A percentile compares a stretch with the other conserved stretches of the same genome.
Conservation (phyloP, 2,888 invertebrate genomes). For the Matsumyia berberina region DNA sequence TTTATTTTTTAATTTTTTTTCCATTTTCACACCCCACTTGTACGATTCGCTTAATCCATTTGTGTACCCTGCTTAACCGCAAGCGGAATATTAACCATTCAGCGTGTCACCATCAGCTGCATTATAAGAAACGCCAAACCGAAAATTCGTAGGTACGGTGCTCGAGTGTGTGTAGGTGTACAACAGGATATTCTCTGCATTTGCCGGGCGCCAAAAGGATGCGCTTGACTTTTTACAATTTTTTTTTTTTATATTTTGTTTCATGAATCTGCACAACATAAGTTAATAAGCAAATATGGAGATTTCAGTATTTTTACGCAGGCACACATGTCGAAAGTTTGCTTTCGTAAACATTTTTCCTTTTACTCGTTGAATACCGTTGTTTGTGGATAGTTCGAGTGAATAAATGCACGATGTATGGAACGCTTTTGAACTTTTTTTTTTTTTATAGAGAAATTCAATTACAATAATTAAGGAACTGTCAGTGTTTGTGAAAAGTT, state of each 20-base stretch:
- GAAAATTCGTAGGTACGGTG: neutral
- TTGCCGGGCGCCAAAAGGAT: conserved; percentile 18
- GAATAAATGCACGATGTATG: neutral
- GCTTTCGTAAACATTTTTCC: neutral
- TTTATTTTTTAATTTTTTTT: neutral
- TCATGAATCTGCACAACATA: conserved; percentile 14
- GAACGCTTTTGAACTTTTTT: neutral
- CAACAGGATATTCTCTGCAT: conserved; percentile 24
- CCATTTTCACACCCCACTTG: conserved; percentile 2
- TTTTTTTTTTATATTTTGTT: conserved; percentile 10
- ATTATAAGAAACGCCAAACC: neutral
- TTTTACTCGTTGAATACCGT: neutral
- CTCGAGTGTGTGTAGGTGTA: neutral
- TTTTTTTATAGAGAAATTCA: too few relatives aligned
- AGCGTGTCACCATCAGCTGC: conserved; percentile 31
- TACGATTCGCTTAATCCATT: conserved; percentile 38
- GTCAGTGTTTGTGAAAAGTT: neutral
- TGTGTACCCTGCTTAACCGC: conserved; percentile 29
- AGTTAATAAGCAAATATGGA: conserved; percentile 51
- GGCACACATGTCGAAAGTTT: conserved; percentile 12
- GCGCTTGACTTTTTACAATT: conserved; percentile 15
- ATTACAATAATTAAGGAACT: too few relatives aligned
- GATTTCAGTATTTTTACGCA: conserved; percentile 26
- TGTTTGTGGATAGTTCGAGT: neutral
- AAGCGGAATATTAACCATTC: conserved; percentile 29